Base-by-base conservation (phyloP, 1,140 invertebrate genomes). In the Saccostrea glomerata region DNA sequence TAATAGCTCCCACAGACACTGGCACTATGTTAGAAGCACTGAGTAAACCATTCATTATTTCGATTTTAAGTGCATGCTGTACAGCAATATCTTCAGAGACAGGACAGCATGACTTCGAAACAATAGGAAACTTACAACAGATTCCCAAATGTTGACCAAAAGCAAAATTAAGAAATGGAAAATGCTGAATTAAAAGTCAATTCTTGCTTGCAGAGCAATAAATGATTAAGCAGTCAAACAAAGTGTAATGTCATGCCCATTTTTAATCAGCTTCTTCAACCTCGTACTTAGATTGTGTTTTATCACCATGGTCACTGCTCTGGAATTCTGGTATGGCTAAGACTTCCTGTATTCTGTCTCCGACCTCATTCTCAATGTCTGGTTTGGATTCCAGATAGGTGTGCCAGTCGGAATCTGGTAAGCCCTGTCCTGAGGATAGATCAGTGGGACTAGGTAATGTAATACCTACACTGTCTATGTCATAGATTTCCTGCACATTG, bases 401-500 rank as follows among this genome's bases (percentile, higher is more conserved):
- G 83, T 91, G 89, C 90, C 90, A 91, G n/a, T 90, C 84, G 36
- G 36, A 63, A 54, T 40, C 36, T 25, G 60, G 30, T 15, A 15
- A 82, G 9, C 82, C 25, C 12, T 25, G 13, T 30, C 25, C 25
- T 30, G 70, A 25, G n/a, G 58, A 36, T n/a, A 55, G 15, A 17
- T 88, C 70, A 25, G 47, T 82, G 20, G 84, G 83, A 86, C 55
- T 86, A 11, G 89, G 84, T 23, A 90, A 60, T 63, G 90, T 87
- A 30, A 92, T 88, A 55, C 97, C 96, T 58, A 95, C 95, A 87
- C 97, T 97, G 13, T 97, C 97, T 92, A 98, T 97, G 93, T 98
- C 97, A 93, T 97, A 98, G 91, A 98, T 98, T 95, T 98, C 97
- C 3, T 97, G 98, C 88, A 98, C 96, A 94, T 97, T 97, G 82